Evolutionary conservation across 2,888 invertebrate species (phyloP), one percentile per base, ranked within the genome.

Genomic region (Euplagia quadripunctaria): DNA sequence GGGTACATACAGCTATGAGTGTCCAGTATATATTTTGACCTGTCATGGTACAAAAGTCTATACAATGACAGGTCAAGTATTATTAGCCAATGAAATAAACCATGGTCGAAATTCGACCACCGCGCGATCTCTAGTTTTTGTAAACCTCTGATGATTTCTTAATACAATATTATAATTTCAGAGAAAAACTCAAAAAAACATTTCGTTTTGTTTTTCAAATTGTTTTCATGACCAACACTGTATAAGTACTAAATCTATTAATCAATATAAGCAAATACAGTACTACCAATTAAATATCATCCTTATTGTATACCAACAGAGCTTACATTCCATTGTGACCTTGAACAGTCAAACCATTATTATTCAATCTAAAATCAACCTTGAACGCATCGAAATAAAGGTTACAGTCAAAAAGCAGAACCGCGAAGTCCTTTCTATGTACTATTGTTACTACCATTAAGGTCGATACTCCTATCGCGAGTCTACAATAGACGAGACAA

Each of bases 391-490:
- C 20, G 0, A 7, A 9, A 64, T 76, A 83, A 67, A 83, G 78
- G 64, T 58, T 41, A 72, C 64, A 76, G 52, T 78, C 58, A 64
- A 64, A 68, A 64, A 73, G 31, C 68, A 66, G 51, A 71, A 46
- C 68, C 66, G 52, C 69, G n/a, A 58, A 67, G 55, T 52, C 73
- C 55, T 74, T 78, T 61, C 16, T 20, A 66, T 61, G 85, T 81
- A 83, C 87, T 80, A 89, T 90, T 90, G 89, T 91, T 82, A 75
- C 70, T 73, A 73, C 72, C 55, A 68, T 64, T 86, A 89, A 82
- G 84, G 90, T 80, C 80, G 84, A 89, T 79, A 87, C 82, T 92
- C 74, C 81, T 79, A 73, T 87, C 81, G 79, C 82, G 75, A 74
- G 77, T 71, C 72, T 73, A 78, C 74, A 74, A 70, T 75, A 79